Evolutionary conservation across 2,113 vertebrate genomes (phyloP).

Genomic region (Uria aalge): DNA sequence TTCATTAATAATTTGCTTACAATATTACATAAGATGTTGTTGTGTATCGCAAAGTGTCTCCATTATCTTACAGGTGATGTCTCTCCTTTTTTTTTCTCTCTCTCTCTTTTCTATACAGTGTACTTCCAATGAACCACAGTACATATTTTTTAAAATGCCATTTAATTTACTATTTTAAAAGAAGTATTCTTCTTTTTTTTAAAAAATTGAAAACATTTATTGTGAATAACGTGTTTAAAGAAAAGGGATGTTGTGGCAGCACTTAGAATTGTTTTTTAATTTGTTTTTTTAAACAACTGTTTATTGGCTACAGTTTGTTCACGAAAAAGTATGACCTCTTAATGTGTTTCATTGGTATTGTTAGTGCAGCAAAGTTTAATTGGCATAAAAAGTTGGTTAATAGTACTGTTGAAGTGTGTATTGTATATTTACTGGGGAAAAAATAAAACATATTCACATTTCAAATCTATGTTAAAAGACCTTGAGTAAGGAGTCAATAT

Average conservation of each 20-base stretch:
- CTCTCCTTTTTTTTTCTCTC: slow-evolving; percentile 44
- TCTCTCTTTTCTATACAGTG: slow-evolving; percentile 67
- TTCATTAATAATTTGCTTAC: slow-evolving; percentile 70
- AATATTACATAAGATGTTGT: slow-evolving; percentile 59
- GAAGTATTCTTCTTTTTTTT: slow-evolving; percentile 45
- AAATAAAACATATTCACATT: slow-evolving; percentile 83
- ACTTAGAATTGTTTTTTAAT: slow-evolving; percentile 75
- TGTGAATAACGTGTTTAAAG: slow-evolving; percentile 77
- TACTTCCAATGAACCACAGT: slow-evolving; percentile 73
- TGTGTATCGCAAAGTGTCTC: slow-evolving; percentile 66
- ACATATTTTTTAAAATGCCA: slow-evolving; percentile 70
- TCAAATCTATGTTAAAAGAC: slow-evolving; percentile 75
- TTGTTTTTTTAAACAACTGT: slow-evolving; percentile 70
- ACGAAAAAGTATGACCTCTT: slow-evolving; percentile 71
- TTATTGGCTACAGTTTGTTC: slow-evolving; percentile 75
- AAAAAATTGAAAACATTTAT: slow-evolving; percentile 67
- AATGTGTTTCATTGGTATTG: slow-evolving; percentile 80
- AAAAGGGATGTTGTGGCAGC: slow-evolving; percentile 75
- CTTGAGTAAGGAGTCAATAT: slow-evolving; percentile 63
- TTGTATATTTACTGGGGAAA: slow-evolving; percentile 82
- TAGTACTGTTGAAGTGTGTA: slow-evolving; percentile 82
- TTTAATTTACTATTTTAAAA: slow-evolving; percentile 70
- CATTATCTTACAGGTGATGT: slow-evolving; percentile 69
- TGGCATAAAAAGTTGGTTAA: slow-evolving; percentile 75
- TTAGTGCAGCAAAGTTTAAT: slow-evolving; percentile 78